These are phyloP conservation scores for Standfussiana lucernea DNA, from an alignment of 2,888 invertebrate species.

Conservation along the genomic window DNA sequence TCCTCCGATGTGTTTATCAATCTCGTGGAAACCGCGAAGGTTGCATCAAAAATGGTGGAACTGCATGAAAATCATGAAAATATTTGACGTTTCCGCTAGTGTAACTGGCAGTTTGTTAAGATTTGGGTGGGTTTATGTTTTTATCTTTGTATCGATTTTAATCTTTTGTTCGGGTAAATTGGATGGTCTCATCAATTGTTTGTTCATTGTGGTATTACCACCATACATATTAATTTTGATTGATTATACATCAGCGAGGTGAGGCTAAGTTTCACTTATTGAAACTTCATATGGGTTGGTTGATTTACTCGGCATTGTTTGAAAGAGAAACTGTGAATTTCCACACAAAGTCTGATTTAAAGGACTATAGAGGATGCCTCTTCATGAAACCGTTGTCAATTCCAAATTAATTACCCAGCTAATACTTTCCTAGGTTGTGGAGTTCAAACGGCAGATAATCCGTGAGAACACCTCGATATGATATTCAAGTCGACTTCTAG, in stretches of 20 bases:
- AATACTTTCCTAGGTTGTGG: not conserved
- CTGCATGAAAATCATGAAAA: slow-evolving; percentile 20
- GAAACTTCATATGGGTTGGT: not conserved
- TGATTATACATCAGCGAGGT: not conserved
- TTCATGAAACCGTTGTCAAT: not conserved
- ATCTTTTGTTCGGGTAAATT: not conserved
- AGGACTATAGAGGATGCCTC: not conserved
- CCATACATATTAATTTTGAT: slow-evolving; percentile 3
- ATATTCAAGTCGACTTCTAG: not conserved
- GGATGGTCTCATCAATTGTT: not conserved
- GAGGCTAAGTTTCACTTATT: slow-evolving; percentile 15
- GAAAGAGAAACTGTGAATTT: not conserved
- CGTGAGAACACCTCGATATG: not conserved
- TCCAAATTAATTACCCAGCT: not conserved
- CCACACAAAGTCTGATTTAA: not conserved
- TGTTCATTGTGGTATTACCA: not conserved
- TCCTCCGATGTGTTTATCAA: slow-evolving; percentile 26
- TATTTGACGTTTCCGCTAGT: slow-evolving; percentile 41
- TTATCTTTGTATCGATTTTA: not conserved
- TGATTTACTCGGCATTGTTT: too few species aligned
- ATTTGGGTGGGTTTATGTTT: not conserved
- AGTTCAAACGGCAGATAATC: not conserved
- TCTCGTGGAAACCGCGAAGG: slow-evolving; percentile 57
- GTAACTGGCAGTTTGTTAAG: slow-evolving; percentile 17
- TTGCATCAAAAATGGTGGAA: slow-evolving; percentile 43